phyloP scores from a whole-genome alignment of 2,888 invertebrate species.

The Eristalis pertinax region DNA sequence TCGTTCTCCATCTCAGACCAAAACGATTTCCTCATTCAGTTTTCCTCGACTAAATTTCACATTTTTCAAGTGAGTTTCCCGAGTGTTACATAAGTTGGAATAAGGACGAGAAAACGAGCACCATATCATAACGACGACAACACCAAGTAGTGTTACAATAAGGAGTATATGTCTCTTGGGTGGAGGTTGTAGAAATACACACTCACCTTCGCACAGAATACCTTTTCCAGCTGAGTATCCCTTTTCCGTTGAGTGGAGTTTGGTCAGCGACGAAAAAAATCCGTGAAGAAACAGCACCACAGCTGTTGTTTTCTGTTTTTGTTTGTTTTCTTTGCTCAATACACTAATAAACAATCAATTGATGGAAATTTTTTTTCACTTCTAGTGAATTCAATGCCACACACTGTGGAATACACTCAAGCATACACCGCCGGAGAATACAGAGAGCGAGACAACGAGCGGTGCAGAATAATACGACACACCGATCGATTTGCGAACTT shows the following conservation, averaged over 20 bases:
- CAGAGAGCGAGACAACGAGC: background rate
- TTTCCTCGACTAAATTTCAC: conserved; percentile 3
- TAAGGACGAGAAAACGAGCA: conserved; percentile 26
- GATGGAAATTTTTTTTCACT: conserved; percentile 26
- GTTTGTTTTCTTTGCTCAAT: conserved; percentile 31
- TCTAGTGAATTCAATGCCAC: conserved; percentile 18
- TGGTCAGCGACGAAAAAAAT: background rate
- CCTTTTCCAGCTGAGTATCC: conserved; percentile 61
- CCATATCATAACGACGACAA: conserved; percentile 8
- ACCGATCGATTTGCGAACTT: conserved; percentile 53
- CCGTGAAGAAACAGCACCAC: conserved; percentile 13
- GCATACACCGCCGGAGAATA: conserved; percentile 12
- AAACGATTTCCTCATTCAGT: background rate
- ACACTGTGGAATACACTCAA: conserved; percentile 34
- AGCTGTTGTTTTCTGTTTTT: conserved; percentile 31
- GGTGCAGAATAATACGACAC: conserved; percentile 27
- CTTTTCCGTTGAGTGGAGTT: background rate
- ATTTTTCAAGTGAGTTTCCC: conserved; percentile 4
- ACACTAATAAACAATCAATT: conserved; percentile 52
- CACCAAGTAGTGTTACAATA: conserved; percentile 5
- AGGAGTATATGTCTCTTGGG: background rate
- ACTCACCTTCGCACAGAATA: conserved; percentile 56
- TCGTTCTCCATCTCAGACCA: background rate
- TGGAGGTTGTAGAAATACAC: conserved; percentile 2
- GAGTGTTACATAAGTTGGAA: conserved; percentile 47